Evolutionary conservation across 2,888 invertebrate species (phyloP).

Genomic region (Taphrorychus bicolor): DNA sequence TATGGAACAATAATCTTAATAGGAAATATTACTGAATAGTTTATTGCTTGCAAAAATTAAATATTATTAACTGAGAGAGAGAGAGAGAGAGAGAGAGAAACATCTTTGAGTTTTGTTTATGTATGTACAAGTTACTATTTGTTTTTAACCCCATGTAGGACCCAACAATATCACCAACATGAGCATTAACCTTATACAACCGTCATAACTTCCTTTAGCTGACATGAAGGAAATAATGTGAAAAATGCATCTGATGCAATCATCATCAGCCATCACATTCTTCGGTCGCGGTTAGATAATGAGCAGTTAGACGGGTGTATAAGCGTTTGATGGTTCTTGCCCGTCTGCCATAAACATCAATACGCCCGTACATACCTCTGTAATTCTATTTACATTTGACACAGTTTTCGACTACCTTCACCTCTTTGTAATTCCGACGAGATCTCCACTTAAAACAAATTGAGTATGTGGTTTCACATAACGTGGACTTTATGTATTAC

Average conservation of each 20-base stretch:
- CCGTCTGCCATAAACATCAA: background rate
- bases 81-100: too few species aligned
- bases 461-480: background rate
- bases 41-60: too few species aligned
- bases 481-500: background rate
- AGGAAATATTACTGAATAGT: too few species aligned
- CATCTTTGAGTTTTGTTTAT: too few species aligned
- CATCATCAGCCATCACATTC: background rate
- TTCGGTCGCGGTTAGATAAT: background rate
- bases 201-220: too few species aligned
- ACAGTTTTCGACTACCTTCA: background rate
- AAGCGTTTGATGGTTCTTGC: background rate
- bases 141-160: too few species aligned
- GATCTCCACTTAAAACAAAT: background rate
- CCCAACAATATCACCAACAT: too few species aligned
- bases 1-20: too few species aligned
- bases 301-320: background rate
- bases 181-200: too few species aligned
- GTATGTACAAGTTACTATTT: too few species aligned
- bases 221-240: too few species aligned
- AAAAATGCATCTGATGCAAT: background rate
- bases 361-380: background rate
- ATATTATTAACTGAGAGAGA: too few species aligned
- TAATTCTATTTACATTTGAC: background rate
- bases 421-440: background rate